A percentile compares a stretch with the other conserved stretches of the same genome.
These are phyloP conservation scores for Chelonia mydas DNA, from an alignment of 2,797 vertebrate species.

Conservation along the genomic window DNA sequence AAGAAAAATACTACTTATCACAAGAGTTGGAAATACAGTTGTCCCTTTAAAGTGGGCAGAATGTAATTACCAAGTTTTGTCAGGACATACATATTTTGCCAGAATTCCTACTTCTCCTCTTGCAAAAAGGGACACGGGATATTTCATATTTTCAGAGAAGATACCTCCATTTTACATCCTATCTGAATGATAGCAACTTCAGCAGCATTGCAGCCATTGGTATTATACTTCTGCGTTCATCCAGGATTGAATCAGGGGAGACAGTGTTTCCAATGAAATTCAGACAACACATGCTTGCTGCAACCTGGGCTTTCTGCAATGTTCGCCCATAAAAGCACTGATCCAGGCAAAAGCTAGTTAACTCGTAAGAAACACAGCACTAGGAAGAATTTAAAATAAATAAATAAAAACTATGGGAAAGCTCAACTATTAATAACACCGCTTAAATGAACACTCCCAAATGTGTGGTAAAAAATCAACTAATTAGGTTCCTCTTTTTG, in stretches of 20 bases:
- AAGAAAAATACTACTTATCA: background rate
- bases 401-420: background rate
- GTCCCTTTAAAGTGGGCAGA: background rate
- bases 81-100: fast-evolving
- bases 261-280: background rate
- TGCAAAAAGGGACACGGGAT: fast-evolving
- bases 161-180: background rate
- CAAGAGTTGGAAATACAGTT: background rate
- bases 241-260: background rate
- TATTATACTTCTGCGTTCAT: fast-evolving
- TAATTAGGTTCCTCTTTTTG: background rate
- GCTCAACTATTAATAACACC: background rate
- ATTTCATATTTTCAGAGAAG: background rate
- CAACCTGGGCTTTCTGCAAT: background rate
- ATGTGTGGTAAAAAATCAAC: background rate
- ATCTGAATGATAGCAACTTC: fast-evolving
- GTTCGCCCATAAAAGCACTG: background rate
- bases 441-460: background rate
- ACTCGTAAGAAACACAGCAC: background rate
- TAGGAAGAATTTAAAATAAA: background rate
- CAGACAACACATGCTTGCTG: background rate
- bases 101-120: fast-evolving
- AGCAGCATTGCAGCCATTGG: background rate
- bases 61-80: background rate
- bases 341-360: background rate